Evolutionary conservation across 2,797 vertebrate species (phyloP).

Genomic region (Lepidocolaptes lacrymiger): DNA sequence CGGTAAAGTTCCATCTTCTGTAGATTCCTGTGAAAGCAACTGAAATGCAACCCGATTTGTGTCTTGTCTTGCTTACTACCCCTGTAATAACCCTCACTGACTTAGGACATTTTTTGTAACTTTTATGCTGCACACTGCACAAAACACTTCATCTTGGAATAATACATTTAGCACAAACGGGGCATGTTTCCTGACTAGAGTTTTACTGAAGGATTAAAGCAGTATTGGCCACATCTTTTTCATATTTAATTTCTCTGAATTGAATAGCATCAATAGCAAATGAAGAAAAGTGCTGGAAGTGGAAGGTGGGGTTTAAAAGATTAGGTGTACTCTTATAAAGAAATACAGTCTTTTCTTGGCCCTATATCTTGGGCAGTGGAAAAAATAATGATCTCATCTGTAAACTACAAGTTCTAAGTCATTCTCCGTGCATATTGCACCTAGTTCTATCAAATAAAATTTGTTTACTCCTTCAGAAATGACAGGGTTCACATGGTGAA

Average conservation of each 20-base stretch:
- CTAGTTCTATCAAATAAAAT: not conserved
- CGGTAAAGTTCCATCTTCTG: not conserved
- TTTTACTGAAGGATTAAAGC: not conserved
- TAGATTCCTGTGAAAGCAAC: not conserved
- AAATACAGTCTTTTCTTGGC: not conserved
- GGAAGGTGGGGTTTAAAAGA: not conserved
- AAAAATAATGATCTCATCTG: not conserved
- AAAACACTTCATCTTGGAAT: not conserved
- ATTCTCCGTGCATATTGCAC: not conserved
- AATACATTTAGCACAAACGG: not conserved
- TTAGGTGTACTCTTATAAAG: not conserved
- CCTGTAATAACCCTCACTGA: not conserved
- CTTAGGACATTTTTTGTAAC: not conserved
- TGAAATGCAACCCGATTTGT: not conserved
- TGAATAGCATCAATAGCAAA: not conserved
- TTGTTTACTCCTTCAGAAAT: not conserved
- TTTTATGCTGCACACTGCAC: not conserved
- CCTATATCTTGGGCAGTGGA: not conserved
- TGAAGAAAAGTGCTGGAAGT: not conserved
- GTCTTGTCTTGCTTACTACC: not conserved
- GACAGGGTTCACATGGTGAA: not conserved
- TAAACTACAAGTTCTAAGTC: not conserved
- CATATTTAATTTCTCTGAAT: not conserved
- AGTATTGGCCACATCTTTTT: not conserved
- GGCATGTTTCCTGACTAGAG: not conserved